Conservation (phyloP, 2,888 invertebrate genomes). For the Drosophila paramelanica region DNA sequence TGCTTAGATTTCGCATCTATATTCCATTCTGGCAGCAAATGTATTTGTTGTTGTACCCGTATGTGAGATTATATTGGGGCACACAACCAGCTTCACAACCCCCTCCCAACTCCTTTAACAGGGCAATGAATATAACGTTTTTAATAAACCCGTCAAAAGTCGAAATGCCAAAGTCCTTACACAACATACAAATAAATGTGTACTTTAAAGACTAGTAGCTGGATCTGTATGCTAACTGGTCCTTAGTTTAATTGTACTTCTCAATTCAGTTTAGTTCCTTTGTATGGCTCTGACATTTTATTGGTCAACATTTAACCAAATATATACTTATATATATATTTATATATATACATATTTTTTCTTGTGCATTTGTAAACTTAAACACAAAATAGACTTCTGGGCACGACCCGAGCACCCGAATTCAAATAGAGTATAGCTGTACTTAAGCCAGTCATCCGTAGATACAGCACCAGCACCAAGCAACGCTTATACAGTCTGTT, state of each 20-base stretch:
- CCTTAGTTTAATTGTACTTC: not conserved
- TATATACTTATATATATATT: conserved; percentile 6
- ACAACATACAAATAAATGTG: not conserved
- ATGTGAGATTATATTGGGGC: not conserved
- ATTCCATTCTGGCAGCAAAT: conserved; percentile 16
- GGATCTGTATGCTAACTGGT: not conserved
- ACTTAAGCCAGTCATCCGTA: conserved; percentile 45
- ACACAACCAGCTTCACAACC: not conserved
- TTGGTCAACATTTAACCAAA: conserved; percentile 18
- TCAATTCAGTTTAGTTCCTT: conserved; percentile 9
- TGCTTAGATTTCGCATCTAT: conserved; percentile 22
- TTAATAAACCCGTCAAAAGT: not conserved
- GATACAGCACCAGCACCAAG: conserved; percentile 10
- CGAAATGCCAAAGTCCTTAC: conserved; percentile 5
- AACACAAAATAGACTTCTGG: conserved; percentile 46
- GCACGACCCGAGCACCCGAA: conserved; percentile 16
- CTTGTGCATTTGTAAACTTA: conserved; percentile 63
- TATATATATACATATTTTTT: conserved; percentile 3
- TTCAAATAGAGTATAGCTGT: conserved; percentile 32
- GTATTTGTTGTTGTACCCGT: conserved; percentile 1
- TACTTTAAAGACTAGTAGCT: not conserved
- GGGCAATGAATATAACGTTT: conserved; percentile 7
- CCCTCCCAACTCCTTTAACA: not conserved
- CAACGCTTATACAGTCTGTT: conserved; percentile 16
- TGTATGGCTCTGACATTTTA: conserved; percentile 1